phyloP scores from a whole-genome alignment of 2,113 vertebrate genomes.

The Bothrops jararaca region DNA sequence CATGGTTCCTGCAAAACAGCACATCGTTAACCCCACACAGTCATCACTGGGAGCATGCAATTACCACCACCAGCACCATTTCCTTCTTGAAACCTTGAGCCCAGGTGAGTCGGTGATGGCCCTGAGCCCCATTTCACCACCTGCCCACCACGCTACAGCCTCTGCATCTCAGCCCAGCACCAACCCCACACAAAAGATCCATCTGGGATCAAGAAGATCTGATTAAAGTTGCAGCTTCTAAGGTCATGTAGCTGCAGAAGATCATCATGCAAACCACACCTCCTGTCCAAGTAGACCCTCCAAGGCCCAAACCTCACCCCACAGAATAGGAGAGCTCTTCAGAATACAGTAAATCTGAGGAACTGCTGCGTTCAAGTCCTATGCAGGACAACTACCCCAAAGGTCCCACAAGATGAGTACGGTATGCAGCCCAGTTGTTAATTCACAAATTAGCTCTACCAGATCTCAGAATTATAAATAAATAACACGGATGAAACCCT shows the following conservation, averaged over 20 bases:
- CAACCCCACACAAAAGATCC: background rate
- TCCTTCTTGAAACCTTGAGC: background rate
- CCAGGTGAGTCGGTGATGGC: background rate
- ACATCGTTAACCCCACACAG: background rate
- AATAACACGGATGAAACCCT: background rate
- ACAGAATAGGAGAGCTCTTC: too few relatives aligned
- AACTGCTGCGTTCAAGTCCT: background rate
- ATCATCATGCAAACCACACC: too few relatives aligned
- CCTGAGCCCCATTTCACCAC: too few relatives aligned
- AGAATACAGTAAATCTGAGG: too few relatives aligned
- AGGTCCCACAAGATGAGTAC: too few relatives aligned
- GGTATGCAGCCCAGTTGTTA: background rate
- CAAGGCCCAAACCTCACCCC: background rate
- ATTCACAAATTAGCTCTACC: background rate
- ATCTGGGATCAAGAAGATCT: background rate
- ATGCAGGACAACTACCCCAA: background rate
- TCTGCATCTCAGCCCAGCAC: background rate
- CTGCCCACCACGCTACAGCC: background rate
- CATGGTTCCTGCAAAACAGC: slow-evolving; percentile 65
- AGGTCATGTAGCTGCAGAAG: background rate
- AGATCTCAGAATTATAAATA: background rate
- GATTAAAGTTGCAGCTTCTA: background rate
- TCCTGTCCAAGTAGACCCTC: background rate
- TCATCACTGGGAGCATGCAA: too few relatives aligned
- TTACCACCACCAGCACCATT: too few relatives aligned